These are phyloP conservation scores for Dryoscopus gambensis DNA, from an alignment of 2,113 vertebrate species.

Conservation along the genomic window DNA sequence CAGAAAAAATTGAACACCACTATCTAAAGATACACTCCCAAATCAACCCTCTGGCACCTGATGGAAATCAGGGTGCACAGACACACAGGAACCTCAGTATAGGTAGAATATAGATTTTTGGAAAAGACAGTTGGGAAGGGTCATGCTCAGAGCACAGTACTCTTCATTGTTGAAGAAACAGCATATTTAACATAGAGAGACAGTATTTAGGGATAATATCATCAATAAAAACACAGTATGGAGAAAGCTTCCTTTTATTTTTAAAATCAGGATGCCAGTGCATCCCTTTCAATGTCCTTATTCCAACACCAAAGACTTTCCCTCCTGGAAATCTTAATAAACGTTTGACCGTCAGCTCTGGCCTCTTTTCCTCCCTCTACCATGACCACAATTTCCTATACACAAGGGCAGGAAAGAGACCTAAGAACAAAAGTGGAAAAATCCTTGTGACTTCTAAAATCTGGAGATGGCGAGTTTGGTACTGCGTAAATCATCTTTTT, in stretches of 20 bases:
- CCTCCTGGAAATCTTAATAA: neutral
- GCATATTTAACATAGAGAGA: neutral
- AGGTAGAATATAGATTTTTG: neutral
- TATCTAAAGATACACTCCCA: neutral
- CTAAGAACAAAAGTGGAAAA: neutral
- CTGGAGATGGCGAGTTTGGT: neutral
- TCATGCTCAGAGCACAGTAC: neutral
- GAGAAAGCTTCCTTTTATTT: neutral
- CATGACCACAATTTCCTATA: neutral
- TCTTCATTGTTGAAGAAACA: neutral
- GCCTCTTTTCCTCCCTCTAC: neutral
- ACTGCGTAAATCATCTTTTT: neutral
- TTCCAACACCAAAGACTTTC: neutral
- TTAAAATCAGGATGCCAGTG: accelerated
- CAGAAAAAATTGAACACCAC: neutral
- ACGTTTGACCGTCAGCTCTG: neutral
- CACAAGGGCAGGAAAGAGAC: neutral
- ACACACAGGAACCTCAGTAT: neutral
- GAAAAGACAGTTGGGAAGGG: neutral
- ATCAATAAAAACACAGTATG: accelerated
- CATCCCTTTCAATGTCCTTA: neutral
- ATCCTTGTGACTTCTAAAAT: neutral
- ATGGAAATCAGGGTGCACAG: neutral
- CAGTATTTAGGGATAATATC: neutral
- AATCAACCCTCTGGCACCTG: neutral